Conservation (phyloP, 2,113 vertebrate species). For the Chamaea fasciata region DNA sequence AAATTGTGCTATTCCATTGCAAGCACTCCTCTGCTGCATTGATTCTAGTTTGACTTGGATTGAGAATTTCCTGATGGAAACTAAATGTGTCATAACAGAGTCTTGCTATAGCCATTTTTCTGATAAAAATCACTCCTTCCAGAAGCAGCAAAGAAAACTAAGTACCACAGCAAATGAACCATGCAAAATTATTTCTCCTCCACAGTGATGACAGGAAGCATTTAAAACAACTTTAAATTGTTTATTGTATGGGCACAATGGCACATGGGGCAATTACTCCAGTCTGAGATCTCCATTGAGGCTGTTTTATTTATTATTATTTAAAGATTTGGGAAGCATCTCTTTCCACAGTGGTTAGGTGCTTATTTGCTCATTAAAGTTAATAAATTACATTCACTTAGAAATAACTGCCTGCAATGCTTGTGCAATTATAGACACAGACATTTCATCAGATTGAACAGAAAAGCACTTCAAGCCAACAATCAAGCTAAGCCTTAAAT, state of each 20-base stretch:
- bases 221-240: not conserved
- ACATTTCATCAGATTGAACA: not conserved
- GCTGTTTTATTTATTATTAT: constrained; percentile 2
- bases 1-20: not conserved
- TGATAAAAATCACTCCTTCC: not conserved
- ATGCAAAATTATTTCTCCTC: constrained; percentile 18
- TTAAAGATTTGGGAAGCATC: not conserved
- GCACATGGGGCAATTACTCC: not conserved
- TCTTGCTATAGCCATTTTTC: not conserved
- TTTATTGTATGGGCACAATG: not conserved
- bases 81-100: not conserved
- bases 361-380: constrained; percentile 11
- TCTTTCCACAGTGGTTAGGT: not conserved
- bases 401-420: not conserved
- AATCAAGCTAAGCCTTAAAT: not conserved
- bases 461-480: not conserved
- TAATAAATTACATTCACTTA: not conserved
- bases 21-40: not conserved
- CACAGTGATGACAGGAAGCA: not conserved
- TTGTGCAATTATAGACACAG: not conserved
- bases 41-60: not conserved
- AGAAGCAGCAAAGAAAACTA: constrained; percentile 9
- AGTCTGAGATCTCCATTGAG: not conserved
- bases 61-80: constrained; percentile 5
- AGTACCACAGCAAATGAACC: constrained; percentile 34